These are phyloP conservation scores for Asteroscopus sphinx DNA, from an alignment of 2,888 invertebrate genomes.

Conservation along the genomic window DNA sequence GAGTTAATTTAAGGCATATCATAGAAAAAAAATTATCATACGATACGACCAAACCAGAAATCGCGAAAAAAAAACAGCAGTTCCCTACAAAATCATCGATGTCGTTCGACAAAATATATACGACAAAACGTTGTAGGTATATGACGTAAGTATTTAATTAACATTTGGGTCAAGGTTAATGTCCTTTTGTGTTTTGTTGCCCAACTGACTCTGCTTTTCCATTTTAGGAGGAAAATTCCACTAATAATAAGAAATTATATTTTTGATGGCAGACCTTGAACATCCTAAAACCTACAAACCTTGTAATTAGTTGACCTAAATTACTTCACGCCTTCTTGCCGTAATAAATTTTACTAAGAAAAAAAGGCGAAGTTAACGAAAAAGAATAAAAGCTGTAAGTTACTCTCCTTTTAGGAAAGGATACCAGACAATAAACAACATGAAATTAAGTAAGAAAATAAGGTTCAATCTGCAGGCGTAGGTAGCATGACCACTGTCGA, in stretches of 20 bases:
- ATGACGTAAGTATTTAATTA: neutral
- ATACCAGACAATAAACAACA: conserved; percentile 10
- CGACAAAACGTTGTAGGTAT: neutral
- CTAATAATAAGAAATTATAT: conserved; percentile 18
- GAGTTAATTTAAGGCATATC: no score
- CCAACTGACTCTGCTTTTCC: neutral
- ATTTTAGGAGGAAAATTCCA: neutral
- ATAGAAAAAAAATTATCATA: no score
- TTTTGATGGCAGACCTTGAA: conserved; percentile 16
- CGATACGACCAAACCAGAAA: no score
- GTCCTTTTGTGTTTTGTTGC: neutral
- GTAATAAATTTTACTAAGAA: conserved; percentile 37
- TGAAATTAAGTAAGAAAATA: neutral
- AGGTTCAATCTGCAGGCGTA: neutral
- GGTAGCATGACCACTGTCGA: no score
- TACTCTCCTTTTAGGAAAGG: conserved; percentile 8
- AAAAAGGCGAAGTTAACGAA: conserved; percentile 17
- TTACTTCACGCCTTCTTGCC: conserved; percentile 30
- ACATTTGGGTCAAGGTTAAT: neutral
- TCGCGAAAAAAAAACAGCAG: no score
- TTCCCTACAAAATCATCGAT: no score
- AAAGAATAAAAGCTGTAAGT: conserved; percentile 19
- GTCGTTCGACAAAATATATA: neutral
- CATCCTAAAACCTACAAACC: conserved; percentile 34
- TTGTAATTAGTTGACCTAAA: conserved; percentile 50